Conservation (phyloP, 2,888 invertebrate species). For the Agrenia bidenticulata region DNA sequence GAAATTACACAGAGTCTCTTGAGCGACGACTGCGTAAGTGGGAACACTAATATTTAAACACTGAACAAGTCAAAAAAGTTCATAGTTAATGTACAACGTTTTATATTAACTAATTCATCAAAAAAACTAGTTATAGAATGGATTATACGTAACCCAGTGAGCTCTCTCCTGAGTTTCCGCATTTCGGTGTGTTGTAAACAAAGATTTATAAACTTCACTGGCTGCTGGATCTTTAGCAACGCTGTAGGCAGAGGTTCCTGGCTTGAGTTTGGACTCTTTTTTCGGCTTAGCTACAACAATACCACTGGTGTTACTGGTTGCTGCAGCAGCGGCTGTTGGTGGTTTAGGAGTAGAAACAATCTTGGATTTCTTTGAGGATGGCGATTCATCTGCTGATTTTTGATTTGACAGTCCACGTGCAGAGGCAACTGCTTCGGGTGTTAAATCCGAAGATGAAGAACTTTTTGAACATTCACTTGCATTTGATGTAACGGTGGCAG, state of each 20-base stretch:
- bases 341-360: constrained; percentile 12
- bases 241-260: constrained; percentile 63
- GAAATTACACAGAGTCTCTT: too few relatives aligned
- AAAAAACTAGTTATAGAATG: constrained; percentile 74
- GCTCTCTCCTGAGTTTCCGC: constrained; percentile 85
- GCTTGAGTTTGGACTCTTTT: constrained; percentile 18
- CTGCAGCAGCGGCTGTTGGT: constrained; percentile 10
- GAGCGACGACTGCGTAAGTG: too few relatives aligned
- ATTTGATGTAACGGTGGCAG: constrained; percentile 29
- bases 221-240: constrained; percentile 88
- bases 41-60: too few relatives aligned
- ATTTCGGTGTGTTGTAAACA: constrained; percentile 86
- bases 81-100: too few relatives aligned
- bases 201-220: constrained; percentile 87
- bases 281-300: not conserved
- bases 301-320: not conserved
- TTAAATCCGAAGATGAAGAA: too few relatives aligned
- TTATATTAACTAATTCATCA: too few relatives aligned
- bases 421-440: too few relatives aligned
- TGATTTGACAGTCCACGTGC: too few relatives aligned
- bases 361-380: constrained; percentile 35
- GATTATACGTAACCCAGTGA: constrained; percentile 98
- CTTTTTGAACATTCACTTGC: constrained; percentile 24
- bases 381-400: not conserved
- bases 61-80: too few relatives aligned